A percentile compares a stretch with the other conserved stretches of the same genome.
Conservation (phyloP, 2,797 vertebrate genomes). For the Phrynocephalus forsythii region DNA sequence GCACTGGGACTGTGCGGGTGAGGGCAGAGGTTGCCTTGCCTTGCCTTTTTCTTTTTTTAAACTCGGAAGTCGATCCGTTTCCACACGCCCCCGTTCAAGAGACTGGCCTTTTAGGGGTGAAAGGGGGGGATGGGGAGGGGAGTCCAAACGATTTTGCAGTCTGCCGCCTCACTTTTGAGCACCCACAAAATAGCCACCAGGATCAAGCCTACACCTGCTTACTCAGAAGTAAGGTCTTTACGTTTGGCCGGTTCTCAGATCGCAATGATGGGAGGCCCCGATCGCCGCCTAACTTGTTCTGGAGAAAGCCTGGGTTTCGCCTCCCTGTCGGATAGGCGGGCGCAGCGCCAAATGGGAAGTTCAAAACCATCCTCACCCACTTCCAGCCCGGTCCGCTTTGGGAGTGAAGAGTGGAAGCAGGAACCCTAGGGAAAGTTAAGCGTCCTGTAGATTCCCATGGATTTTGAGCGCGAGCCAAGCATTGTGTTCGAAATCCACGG, state of each 20-base stretch:
- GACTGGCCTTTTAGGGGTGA: background rate
- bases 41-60: background rate
- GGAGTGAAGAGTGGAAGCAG: no score
- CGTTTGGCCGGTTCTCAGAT: no score
- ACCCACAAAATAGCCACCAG: background rate
- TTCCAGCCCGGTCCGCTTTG: background rate
- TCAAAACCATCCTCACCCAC: no score
- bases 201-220: background rate
- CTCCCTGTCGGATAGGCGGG: background rate
- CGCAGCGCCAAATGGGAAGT: background rate
- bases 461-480: background rate
- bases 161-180: background rate
- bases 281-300: background rate
- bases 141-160: no score
- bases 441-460: background rate
- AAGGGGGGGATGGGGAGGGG: no score
- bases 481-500: background rate
- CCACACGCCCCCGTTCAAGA: background rate
- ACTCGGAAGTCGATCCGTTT: background rate
- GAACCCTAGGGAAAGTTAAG: no score
- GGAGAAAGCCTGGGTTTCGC: background rate
- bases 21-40: no score
- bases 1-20: background rate
- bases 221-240: background rate
- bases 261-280: background rate